These are phyloP conservation scores for Propithecus deckenii DNA, from an alignment of 2,797 vertebrate species.

Conservation along the genomic window DNA sequence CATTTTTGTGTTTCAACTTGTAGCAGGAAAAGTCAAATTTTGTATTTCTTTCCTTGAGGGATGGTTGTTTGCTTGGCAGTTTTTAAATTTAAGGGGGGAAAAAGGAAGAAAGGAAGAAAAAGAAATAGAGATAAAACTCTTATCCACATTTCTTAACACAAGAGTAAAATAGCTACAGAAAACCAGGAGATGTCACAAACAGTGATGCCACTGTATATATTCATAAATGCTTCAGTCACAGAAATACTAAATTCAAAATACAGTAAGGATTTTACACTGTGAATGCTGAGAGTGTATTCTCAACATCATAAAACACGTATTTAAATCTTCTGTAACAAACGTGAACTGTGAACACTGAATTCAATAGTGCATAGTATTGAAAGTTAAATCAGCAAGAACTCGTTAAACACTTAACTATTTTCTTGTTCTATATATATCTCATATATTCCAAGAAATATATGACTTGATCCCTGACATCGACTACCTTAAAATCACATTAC, in stretches of 20 bases:
- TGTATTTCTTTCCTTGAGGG: slow-evolving; percentile 32
- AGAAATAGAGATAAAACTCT: slow-evolving; percentile 41
- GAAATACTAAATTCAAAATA: slow-evolving; percentile 11
- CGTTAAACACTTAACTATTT: slow-evolving; percentile 10
- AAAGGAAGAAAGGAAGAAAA: slow-evolving; percentile 13
- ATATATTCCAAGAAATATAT: not conserved
- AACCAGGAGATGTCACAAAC: not conserved
- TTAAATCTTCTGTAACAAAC: slow-evolving; percentile 42
- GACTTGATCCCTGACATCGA: not conserved
- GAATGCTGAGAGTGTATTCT: not conserved
- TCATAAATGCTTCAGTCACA: not conserved
- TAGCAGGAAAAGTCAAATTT: slow-evolving; percentile 42
- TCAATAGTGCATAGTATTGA: not conserved
- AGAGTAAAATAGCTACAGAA: not conserved
- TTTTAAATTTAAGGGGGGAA: not conserved
- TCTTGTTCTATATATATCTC: not conserved
- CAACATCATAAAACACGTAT: slow-evolving; percentile 2
- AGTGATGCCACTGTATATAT: not conserved
- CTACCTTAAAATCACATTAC: slow-evolving; percentile 10
- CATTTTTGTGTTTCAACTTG: slow-evolving; percentile 27
- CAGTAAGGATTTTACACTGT: not conserved
- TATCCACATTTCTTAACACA: not conserved
- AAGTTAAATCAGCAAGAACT: slow-evolving; percentile 13
- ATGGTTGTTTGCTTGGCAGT: not conserved
- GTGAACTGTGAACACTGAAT: slow-evolving; percentile 23